Evolutionary conservation across 1,140 invertebrate genomes (phyloP).

Genomic region (Eurosta solidaginis): DNA sequence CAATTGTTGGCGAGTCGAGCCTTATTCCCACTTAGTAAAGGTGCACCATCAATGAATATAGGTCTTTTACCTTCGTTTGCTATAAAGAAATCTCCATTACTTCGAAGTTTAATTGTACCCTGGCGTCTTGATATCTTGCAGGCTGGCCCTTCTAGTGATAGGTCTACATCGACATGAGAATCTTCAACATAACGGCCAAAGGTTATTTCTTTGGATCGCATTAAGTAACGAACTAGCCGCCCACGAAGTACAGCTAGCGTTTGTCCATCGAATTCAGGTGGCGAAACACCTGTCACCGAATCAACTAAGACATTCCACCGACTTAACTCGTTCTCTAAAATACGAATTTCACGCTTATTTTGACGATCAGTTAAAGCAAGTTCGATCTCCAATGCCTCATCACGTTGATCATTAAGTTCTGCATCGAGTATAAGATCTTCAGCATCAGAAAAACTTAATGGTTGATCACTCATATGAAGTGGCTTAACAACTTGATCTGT

Average conservation of each 20-base stretch:
- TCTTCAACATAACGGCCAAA: conserved; percentile 89
- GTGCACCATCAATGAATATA: conserved; percentile 91
- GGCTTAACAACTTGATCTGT: conserved; percentile 82
- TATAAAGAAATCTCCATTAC: conserved; percentile 93
- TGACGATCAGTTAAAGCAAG: conserved; percentile 69
- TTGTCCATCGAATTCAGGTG: conserved; percentile 86
- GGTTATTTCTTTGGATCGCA: conserved; percentile 94
- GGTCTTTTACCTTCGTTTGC: conserved; percentile 94
- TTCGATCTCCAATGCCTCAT: conserved; percentile 74
- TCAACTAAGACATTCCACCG: conserved; percentile 95
- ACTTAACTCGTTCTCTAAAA: conserved; percentile 85
- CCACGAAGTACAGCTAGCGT: conserved; percentile 93
- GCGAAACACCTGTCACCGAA: conserved; percentile 79
- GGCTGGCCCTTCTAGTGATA: conserved; percentile 88
- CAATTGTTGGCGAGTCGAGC: conserved; percentile 89
- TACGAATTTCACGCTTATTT: conserved; percentile 78
- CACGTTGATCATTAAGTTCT: conserved; percentile 77
- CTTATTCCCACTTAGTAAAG: conserved; percentile 84
- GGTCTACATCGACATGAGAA: conserved; percentile 90
- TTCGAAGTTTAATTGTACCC: conserved; percentile 86
- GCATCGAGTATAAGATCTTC: conserved; percentile 88
- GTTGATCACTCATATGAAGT: conserved; percentile 66
- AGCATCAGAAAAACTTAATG: conserved; percentile 88
- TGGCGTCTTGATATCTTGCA: conserved; percentile 85
- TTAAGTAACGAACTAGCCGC: conserved; percentile 89